These are phyloP conservation scores for Parauchenoglanis ngamensis DNA, from an alignment of 2,797 vertebrate genomes.

Conservation along the genomic window DNA sequence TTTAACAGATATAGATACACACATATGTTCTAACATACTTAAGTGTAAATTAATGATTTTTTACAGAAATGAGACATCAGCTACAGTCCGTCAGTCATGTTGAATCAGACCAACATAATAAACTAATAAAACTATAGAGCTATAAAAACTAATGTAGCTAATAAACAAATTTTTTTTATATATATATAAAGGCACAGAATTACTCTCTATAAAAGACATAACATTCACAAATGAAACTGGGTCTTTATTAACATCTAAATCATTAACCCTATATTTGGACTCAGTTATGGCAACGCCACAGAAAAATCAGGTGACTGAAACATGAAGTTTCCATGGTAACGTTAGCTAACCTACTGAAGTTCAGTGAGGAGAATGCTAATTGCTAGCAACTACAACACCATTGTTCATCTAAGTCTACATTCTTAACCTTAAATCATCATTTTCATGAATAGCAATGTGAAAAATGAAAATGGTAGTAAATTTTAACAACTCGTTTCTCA, in stretches of 20 bases:
- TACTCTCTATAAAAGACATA: background rate
- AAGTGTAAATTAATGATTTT: background rate
- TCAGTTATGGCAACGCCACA: background rate
- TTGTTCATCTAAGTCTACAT: background rate
- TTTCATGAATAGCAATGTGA: background rate
- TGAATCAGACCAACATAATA: background rate
- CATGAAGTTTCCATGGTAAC: background rate
- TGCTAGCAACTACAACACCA: background rate
- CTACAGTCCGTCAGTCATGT: background rate
- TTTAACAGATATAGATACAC: no score
- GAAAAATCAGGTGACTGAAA: background rate
- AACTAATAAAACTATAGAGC: background rate
- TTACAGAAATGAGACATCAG: background rate
- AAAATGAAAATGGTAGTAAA: background rate
- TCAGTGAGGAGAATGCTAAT: background rate
- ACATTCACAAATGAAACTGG: background rate
- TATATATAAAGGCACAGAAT: background rate
- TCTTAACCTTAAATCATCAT: background rate
- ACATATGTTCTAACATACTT: background rate
- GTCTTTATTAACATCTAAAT: background rate
- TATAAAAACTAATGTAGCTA: background rate
- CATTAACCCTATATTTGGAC: background rate
- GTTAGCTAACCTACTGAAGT: background rate
- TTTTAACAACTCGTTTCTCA: background rate
- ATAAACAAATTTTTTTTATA: background rate